Conservation (phyloP, 2,113 vertebrate genomes). For the Prietella phreatophila region DNA sequence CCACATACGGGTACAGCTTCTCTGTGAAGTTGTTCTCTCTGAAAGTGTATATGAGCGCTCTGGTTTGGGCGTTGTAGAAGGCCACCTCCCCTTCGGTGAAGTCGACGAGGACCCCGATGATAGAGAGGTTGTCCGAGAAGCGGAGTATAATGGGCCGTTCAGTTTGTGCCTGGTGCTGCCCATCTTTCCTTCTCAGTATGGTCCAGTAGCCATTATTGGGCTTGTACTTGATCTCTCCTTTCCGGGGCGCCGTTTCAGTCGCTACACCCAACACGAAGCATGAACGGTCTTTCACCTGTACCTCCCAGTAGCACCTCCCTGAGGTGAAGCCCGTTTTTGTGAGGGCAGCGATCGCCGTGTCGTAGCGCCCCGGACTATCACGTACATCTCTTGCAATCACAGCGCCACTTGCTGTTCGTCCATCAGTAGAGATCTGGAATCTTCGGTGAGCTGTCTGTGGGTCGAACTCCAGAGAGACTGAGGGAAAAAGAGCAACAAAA, state of each 20-base stretch:
- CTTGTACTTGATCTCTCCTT: not conserved
- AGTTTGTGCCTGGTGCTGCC: not conserved
- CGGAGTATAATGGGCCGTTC: not conserved
- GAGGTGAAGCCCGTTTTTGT: not conserved
- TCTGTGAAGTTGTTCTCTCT: constrained; percentile 34
- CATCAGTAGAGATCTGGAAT: not conserved
- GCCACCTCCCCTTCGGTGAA: constrained; percentile 53
- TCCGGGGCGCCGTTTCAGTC: not conserved
- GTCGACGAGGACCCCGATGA: constrained; percentile 59
- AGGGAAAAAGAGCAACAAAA: not conserved
- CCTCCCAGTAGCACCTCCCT: not conserved
- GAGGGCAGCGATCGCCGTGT: not conserved
- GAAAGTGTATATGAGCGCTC: constrained; percentile 56
- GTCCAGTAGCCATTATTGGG: constrained; percentile 3
- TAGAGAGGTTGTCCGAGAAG: not conserved
- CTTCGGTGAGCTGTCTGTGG: not conserved
- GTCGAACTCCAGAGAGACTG: not conserved
- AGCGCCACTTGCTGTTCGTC: not conserved
- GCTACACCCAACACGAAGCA: not conserved
- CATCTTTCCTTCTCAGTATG: not conserved
- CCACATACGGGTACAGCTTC: constrained; percentile 59
- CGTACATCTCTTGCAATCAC: fast-evolving
- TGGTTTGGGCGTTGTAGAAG: constrained; percentile 54
- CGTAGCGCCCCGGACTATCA: not conserved
- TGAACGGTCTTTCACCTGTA: not conserved